phyloP scores from a whole-genome alignment of 2,888 invertebrate species.

The Amitus sp. region DNA sequence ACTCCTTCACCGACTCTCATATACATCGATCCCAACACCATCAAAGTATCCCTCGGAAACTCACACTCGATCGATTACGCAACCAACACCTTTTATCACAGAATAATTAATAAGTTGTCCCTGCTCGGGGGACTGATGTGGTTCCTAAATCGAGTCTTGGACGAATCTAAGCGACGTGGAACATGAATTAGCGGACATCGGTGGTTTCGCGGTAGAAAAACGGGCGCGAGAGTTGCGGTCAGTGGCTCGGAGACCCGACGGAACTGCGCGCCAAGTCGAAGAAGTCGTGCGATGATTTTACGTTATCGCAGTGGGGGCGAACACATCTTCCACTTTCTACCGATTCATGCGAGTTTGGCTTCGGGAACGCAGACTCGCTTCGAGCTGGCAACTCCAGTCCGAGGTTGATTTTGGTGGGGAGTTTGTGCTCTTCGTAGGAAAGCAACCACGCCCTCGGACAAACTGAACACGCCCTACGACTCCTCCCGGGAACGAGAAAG shows the following conservation, averaged over 20 bases:
- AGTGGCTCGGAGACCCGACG: constrained; percentile 38
- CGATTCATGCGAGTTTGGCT: neutral
- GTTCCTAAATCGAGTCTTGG: neutral
- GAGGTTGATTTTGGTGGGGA: neutral
- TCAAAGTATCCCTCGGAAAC: too few species aligned
- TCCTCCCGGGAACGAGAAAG: neutral
- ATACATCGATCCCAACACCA: too few species aligned
- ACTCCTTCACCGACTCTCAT: too few species aligned
- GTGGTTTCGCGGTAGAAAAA: constrained; percentile 3
- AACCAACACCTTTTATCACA: too few species aligned
- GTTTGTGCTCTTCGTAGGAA: neutral
- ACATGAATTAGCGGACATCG: neutral
- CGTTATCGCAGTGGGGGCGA: constrained; percentile 43
- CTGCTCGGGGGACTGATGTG: too few species aligned
- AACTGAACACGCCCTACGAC: neutral
- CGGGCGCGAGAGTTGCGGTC: constrained; percentile 37
- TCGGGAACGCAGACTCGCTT: neutral
- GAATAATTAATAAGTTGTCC: too few species aligned
- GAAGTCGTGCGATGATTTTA: constrained; percentile 46
- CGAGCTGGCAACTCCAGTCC: too few species aligned
- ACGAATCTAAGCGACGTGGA: neutral
- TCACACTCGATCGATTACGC: too few species aligned
- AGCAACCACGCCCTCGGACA: neutral
- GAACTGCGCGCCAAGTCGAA: constrained; percentile 41
- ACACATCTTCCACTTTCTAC: constrained; percentile 25